Evolutionary conservation across 2,797 vertebrate genomes (phyloP).

Genomic region (Avahi laniger): DNA sequence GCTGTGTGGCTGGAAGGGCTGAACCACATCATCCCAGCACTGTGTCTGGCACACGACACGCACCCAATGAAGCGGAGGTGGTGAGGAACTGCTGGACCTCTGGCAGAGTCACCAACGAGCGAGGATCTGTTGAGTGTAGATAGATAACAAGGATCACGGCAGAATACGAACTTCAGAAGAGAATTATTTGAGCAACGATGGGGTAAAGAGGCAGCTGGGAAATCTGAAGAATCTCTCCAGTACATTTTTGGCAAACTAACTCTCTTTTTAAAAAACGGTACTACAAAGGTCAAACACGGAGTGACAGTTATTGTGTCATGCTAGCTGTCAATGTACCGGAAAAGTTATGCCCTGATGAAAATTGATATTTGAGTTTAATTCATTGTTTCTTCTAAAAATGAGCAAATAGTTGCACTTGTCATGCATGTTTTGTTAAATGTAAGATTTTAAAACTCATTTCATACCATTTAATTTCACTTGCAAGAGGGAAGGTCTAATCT

Average conservation of each 20-base stretch:
- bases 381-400: slow-evolving; percentile 7
- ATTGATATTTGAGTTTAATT: slow-evolving; percentile 6
- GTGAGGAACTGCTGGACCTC: neutral
- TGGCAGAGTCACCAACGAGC: neutral
- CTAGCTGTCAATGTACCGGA: neutral
- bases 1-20: neutral
- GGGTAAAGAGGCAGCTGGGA: neutral
- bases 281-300: neutral
- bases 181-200: neutral
- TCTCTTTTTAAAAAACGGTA: neutral
- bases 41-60: neutral
- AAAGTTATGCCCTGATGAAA: slow-evolving; percentile 2
- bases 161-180: neutral
- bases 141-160: neutral
- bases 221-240: neutral
- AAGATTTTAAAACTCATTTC: neutral
- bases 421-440: neutral
- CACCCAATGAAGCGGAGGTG: neutral
- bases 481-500: neutral
- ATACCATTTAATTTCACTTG: slow-evolving; percentile 15
- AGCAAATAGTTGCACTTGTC: neutral
- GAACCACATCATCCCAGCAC: neutral
- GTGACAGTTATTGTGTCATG: neutral
- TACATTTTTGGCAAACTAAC: slow-evolving; percentile 16
- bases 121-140: neutral